Percentiles rank a stretch among this genome's conserved stretches.
Evolutionary conservation across 2,888 invertebrate genomes (phyloP).

Genomic region (Molorchus minor): DNA sequence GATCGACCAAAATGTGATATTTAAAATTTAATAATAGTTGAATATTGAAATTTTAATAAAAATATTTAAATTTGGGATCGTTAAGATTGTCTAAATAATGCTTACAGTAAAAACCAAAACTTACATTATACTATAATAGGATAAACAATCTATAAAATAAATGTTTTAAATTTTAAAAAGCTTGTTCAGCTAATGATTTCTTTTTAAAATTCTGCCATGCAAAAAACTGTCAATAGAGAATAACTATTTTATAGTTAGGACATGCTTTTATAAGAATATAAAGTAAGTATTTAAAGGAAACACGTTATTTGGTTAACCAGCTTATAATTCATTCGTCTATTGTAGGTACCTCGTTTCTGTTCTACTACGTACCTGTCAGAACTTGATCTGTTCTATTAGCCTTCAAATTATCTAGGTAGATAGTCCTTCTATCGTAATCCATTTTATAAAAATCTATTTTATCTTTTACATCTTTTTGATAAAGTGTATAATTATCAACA

Average conservation of each 20-base stretch:
- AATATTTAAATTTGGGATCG: no score
- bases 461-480: constrained; percentile 66
- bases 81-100: no score
- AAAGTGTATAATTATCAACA: constrained; percentile 69
- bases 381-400: constrained; percentile 71
- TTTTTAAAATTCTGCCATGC: neutral
- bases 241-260: neutral
- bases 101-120: no score
- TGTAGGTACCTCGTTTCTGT: no score
- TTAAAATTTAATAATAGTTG: no score
- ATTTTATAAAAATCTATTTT: constrained; percentile 80
- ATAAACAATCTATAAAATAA: no score
- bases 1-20: no score
- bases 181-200: neutral
- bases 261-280: neutral
- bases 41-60: no score
- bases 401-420: constrained; percentile 82
- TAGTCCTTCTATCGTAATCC: constrained; percentile 76
- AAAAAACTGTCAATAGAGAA: neutral
- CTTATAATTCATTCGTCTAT: no score
- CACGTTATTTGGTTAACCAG: neutral
- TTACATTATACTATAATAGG: no score
- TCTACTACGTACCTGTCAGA: constrained; percentile 69
- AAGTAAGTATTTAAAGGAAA: neutral
- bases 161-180: no score